Percentiles rank a stretch among this genome's conserved stretches.
Evolutionary conservation across 2,113 vertebrate species (phyloP).

Genomic region (Axis porcinus): DNA sequence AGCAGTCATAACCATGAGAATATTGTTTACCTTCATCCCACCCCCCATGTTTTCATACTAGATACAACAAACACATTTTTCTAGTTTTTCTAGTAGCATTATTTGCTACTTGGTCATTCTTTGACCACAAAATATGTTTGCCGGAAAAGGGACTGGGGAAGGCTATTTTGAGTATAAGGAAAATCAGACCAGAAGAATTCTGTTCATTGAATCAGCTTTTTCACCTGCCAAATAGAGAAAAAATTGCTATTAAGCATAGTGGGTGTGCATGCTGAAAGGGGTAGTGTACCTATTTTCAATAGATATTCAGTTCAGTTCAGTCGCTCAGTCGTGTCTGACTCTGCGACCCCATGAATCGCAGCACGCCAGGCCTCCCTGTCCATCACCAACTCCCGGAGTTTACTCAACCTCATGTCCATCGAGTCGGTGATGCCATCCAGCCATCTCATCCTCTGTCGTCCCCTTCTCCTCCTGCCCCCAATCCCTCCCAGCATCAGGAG

Average conservation of each 20-base stretch:
- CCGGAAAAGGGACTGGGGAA: neutral
- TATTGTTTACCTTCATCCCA: neutral
- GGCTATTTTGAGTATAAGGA: neutral
- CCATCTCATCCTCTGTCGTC: too few relatives aligned
- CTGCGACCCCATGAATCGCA: too few relatives aligned
- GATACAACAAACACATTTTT: neutral
- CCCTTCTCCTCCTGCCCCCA: too few relatives aligned
- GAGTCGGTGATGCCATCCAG: too few relatives aligned
- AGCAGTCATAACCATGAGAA: neutral
- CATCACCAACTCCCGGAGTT: too few relatives aligned
- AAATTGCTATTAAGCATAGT: neutral
- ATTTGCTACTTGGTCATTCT: neutral
- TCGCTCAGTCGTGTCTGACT: too few relatives aligned
- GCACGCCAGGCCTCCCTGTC: too few relatives aligned
- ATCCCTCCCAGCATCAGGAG: too few relatives aligned
- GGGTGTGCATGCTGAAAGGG: rapidly evolving
- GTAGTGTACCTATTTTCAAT: neutral
- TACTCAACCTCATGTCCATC: too few relatives aligned
- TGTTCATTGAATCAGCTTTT: neutral
- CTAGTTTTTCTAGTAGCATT: neutral
- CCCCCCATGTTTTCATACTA: neutral
- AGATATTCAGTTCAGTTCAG: neutral
- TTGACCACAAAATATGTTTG: neutral
- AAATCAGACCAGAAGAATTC: neutral
- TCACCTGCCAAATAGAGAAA: neutral